phyloP scores from a whole-genome alignment of 2,888 invertebrate genomes.

The Drosophila niveifrons region DNA sequence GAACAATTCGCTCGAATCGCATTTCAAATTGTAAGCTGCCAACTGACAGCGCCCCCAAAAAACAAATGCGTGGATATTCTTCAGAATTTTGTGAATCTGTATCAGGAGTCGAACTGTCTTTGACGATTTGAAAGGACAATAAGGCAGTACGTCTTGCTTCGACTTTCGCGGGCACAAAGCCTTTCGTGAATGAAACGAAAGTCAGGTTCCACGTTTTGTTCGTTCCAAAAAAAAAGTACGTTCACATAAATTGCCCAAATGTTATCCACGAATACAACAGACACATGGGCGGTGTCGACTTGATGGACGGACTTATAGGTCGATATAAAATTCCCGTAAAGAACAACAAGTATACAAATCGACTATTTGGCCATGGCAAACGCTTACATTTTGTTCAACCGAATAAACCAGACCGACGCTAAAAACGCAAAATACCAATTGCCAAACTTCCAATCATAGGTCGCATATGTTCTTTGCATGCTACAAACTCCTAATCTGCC shows the following conservation, averaged over 20 bases:
- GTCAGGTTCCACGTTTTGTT: slow-evolving; percentile 34
- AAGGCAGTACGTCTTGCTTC: no score
- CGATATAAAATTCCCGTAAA: slow-evolving; percentile 35
- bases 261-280: slow-evolving; percentile 32
- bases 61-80: no score
- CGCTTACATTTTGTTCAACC: slow-evolving; percentile 36
- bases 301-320: slow-evolving; percentile 34
- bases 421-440: slow-evolving; percentile 6
- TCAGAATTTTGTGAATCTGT: no score
- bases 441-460: slow-evolving; percentile 20
- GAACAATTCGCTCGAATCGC: no score
- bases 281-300: slow-evolving; percentile 23
- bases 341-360: slow-evolving; percentile 39
- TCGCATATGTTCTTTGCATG: slow-evolving; percentile 8
- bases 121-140: no score
- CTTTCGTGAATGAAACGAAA: neutral
- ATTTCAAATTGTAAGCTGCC: no score
- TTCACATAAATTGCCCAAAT: slow-evolving; percentile 29
- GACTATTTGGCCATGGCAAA: slow-evolving; percentile 35
- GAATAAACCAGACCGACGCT: slow-evolving; percentile 18
- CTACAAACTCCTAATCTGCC: slow-evolving; percentile 23
- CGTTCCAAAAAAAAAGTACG: slow-evolving; percentile 41
- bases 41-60: no score
- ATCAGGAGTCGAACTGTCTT: no score
- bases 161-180: no score